phyloP scores from a whole-genome alignment of 2,888 invertebrate genomes.

The Atethmia centrago region DNA sequence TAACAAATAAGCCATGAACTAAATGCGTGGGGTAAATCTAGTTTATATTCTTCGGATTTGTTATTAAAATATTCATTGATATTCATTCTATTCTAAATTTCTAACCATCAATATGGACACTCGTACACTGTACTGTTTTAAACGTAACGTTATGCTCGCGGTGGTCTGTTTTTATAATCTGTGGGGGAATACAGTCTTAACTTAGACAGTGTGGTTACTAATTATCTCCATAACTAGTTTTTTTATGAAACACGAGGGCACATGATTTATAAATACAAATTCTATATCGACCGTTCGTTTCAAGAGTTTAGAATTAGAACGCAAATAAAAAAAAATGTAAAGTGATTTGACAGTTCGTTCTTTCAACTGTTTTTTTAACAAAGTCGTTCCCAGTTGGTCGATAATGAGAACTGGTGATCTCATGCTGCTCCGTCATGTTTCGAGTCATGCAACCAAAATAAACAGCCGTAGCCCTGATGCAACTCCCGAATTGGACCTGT shows the following conservation, averaged over 20 bases:
- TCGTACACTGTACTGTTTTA: constrained; percentile 41
- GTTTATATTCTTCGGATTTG: constrained; percentile 3
- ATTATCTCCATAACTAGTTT: constrained; percentile 62
- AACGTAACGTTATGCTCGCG: constrained; percentile 58
- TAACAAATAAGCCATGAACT: not conserved
- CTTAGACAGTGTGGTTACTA: constrained; percentile 66
- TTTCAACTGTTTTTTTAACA: constrained; percentile 49
- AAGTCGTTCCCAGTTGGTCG: constrained; percentile 60
- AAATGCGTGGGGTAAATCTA: not conserved
- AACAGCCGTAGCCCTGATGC: constrained; percentile 75
- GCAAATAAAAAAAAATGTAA: constrained; percentile 19
- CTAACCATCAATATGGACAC: constrained; percentile 7
- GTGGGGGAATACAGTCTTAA: constrained; percentile 72
- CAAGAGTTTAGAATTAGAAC: constrained; percentile 51
- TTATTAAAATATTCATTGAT: constrained; percentile 18
- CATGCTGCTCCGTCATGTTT: constrained; percentile 82
- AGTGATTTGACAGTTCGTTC: constrained; percentile 44
- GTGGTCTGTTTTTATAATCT: constrained; percentile 74
- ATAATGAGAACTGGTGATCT: constrained; percentile 84
- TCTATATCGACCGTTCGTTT: constrained; percentile 5
- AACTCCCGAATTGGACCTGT: constrained; percentile 78
- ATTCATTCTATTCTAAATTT: constrained; percentile 15
- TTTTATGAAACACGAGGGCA: constrained; percentile 63
- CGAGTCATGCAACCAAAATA: constrained; percentile 87
- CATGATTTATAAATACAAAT: constrained; percentile 48